These are phyloP conservation scores for Dendrolimus pini DNA, from an alignment of 2,888 invertebrate species.

Conservation along the genomic window DNA sequence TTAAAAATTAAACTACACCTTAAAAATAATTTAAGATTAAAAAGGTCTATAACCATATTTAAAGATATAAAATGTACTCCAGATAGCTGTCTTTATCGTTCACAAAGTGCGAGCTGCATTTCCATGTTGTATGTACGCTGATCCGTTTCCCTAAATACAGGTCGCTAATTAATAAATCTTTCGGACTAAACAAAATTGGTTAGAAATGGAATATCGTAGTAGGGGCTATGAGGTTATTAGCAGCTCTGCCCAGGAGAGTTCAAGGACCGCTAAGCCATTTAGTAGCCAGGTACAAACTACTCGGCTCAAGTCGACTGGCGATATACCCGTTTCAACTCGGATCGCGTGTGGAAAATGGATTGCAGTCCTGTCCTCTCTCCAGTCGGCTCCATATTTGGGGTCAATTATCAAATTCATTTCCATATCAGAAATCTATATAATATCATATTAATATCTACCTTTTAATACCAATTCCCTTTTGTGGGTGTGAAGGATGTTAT, in stretches of 20 bases:
- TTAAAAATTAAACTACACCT: too few species aligned
- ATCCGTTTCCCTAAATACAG: too few species aligned
- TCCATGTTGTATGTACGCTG: too few species aligned
- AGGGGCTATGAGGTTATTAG: neutral
- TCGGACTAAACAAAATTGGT: neutral
- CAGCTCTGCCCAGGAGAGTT: slow-evolving; percentile 30
- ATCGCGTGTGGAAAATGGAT: slow-evolving; percentile 43
- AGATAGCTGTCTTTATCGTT: too few species aligned
- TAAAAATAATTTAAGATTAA: too few species aligned
- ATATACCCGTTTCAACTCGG: slow-evolving; percentile 28
- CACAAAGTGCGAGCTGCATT: too few species aligned
- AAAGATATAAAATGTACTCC: too few species aligned
- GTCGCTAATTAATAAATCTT: too few species aligned
- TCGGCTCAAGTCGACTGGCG: slow-evolving; percentile 32
- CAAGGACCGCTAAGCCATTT: slow-evolving; percentile 53
- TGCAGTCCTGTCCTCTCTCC: slow-evolving; percentile 31
- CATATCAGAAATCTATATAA: neutral
- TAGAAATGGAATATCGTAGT: neutral
- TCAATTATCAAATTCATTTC: slow-evolving; percentile 6
- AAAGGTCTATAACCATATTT: too few species aligned
- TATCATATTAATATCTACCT: too few species aligned
- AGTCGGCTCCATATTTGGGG: slow-evolving; percentile 13
- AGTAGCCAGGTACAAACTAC: slow-evolving; percentile 47
- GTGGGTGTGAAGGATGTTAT: too few species aligned
- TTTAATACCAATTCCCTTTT: too few species aligned